phyloP scores from a whole-genome alignment of 2,888 invertebrate species.

The Drosophila picticornis region DNA sequence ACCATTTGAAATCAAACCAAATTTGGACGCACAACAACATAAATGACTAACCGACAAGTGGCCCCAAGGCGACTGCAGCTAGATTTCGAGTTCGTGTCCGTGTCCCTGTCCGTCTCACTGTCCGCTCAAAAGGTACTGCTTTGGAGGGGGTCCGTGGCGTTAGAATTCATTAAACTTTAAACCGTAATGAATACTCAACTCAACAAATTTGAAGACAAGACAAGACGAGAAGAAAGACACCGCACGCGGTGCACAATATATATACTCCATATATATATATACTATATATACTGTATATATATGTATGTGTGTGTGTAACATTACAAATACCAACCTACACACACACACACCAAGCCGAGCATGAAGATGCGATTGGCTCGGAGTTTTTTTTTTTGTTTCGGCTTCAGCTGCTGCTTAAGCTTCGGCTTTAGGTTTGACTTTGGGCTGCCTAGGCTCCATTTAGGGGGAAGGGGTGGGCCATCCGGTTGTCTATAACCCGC shows the following conservation, averaged over 20 bases:
- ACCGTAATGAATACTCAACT: constrained; percentile 64
- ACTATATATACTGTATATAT: not conserved
- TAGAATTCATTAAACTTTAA: constrained; percentile 68
- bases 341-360: not conserved
- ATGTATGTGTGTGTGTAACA: not conserved
- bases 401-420: constrained; percentile 14
- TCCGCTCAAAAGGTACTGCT: not conserved
- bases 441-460: constrained; percentile 6
- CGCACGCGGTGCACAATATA: constrained; percentile 29
- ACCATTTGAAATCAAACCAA: constrained; percentile 70
- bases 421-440: constrained; percentile 11
- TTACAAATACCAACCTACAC: not conserved
- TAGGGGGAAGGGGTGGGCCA: not conserved
- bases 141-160: constrained; percentile 19
- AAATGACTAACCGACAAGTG: constrained; percentile 58
- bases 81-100: constrained; percentile 2
- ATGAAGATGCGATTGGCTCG: not conserved
- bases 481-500: constrained; percentile 22
- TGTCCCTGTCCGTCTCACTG: constrained; percentile 1
- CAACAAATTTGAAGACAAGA: constrained; percentile 45
- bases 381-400: constrained; percentile 18
- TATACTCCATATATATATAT: not conserved
- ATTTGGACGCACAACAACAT: constrained; percentile 56
- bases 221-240: constrained; percentile 37
- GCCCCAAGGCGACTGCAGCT: constrained; percentile 45